Evolutionary conservation across 2,797 vertebrate species (phyloP).

Genomic region (Naso thynnoides): DNA sequence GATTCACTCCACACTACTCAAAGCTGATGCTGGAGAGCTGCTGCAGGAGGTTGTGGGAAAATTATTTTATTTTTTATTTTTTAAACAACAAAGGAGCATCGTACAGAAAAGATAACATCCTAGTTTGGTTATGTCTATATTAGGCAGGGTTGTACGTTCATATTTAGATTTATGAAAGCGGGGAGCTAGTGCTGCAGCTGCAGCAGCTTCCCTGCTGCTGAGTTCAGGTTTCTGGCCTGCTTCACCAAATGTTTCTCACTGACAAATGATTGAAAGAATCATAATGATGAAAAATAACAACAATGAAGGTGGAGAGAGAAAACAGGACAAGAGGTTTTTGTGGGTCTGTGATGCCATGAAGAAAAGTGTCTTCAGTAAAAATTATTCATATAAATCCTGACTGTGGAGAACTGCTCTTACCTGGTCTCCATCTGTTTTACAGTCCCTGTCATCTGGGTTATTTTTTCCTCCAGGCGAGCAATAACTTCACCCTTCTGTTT

Average conservation of each 20-base stretch:
- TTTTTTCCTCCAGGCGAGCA: slow-evolving; percentile 95
- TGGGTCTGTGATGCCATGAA: not conserved
- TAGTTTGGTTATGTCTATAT: slow-evolving; percentile 78
- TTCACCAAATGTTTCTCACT: slow-evolving; percentile 98
- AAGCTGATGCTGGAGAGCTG: slow-evolving; percentile 76
- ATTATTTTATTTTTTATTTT: slow-evolving; percentile 49
- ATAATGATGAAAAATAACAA: slow-evolving; percentile 68
- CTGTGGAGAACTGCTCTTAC: slow-evolving; percentile 77
- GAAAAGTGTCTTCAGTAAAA: not conserved
- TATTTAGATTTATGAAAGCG: slow-evolving; percentile 54
- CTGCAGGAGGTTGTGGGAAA: slow-evolving; percentile 60
- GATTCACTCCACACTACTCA: slow-evolving; percentile 71
- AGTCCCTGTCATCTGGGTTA: slow-evolving; percentile 95
- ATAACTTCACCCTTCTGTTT: slow-evolving; percentile 97
- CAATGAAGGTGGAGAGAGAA: slow-evolving; percentile 71
- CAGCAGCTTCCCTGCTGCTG: slow-evolving; percentile 93
- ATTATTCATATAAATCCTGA: not conserved
- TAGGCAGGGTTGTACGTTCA: slow-evolving; percentile 70
- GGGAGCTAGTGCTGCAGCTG: slow-evolving; percentile 90
- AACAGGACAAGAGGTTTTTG: slow-evolving; percentile 75
- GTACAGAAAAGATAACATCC: slow-evolving; percentile 76
- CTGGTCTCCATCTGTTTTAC: slow-evolving; percentile 97
- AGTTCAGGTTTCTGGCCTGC: slow-evolving; percentile 97
- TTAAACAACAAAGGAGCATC: slow-evolving; percentile 71
- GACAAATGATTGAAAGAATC: slow-evolving; percentile 27